Conservation (phyloP, 2,113 vertebrate species). For the Microcebus lehilahytsara region DNA sequence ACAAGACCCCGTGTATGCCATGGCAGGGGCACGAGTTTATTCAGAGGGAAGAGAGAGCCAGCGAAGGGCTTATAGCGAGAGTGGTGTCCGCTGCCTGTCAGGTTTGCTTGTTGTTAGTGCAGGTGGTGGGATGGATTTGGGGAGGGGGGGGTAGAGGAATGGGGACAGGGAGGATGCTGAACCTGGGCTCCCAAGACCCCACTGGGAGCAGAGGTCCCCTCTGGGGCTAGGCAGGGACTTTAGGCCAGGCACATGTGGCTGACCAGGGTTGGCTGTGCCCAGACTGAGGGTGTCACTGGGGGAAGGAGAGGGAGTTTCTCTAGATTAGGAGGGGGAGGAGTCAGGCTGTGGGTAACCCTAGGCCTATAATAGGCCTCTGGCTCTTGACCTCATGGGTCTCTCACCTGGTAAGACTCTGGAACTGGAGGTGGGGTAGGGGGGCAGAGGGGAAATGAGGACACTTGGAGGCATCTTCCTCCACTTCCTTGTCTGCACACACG, state of each 20-base stretch:
- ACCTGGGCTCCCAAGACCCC: neutral
- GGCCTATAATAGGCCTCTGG: neutral
- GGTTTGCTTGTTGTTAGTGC: neutral
- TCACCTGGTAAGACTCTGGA: neutral
- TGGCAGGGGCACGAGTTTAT: neutral
- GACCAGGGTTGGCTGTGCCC: neutral
- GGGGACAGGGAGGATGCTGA: neutral
- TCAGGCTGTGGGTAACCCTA: neutral
- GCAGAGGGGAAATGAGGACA: neutral
- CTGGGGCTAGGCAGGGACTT: neutral
- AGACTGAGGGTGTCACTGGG: too few relatives aligned
- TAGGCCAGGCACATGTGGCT: neutral
- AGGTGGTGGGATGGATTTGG: neutral
- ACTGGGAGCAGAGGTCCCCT: neutral
- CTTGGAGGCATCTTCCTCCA: neutral
- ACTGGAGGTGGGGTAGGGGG: too few relatives aligned
- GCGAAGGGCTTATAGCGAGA: neutral
- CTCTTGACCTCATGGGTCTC: neutral
- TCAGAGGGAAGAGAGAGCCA: neutral
- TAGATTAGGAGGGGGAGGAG: neutral
- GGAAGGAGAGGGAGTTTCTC: neutral
- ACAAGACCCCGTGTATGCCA: accelerated
- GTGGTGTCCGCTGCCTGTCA: neutral
- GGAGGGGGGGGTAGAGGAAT: neutral
- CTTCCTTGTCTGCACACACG: neutral